Evolutionary conservation across 1,140 invertebrate genomes (phyloP), one percentile per base, ranked within the genome.

Genomic region (Teleopsis dalmanni): DNA sequence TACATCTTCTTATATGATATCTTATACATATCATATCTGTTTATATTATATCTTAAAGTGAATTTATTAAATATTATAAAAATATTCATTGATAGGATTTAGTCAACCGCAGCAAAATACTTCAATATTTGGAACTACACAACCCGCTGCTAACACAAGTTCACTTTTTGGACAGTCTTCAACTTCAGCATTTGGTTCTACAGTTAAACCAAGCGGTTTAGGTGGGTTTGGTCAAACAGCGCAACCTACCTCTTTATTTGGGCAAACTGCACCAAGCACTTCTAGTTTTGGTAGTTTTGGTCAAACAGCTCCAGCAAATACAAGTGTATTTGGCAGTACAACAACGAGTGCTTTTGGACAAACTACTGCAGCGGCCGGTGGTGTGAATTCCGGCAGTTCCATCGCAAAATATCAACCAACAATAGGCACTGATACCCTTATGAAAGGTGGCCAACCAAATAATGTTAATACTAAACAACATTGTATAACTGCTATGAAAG

Each of bases 401-500:
- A 74, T 87, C 22, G 76, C 78, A 2, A 95, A 96, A 68, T 98
- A 95, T 67, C 83, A 79, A 57, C 85, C 93, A 1, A 80, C 90
- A 0, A 83, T 82, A 38, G 92, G 92, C 14, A 88, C 83, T 1
- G 94, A 97, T 65, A 89, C 91, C 1, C 87, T 97, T 75, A 78
- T 91, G 43, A 96, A 96, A 71, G 84, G 84, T 70, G 89, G 88
- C 3, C 77, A 80, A 10, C 81, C 84, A 2, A 81, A 82, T 55
- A 91, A 76, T 48, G 92, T 98, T 52, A 87, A 80, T 48, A 97
- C 91, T 3, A 81, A 88, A 57, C 91, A 96, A 71, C 89, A 95
- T 66, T 96, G 92, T 65, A 98, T 98, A 33, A 94, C 91, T 4
- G 90, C 87, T 51, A 98, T 97, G 95, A 95, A 97, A 75, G 93